Evolutionary conservation across 2,797 vertebrate genomes (phyloP).

Genomic region (Acanthopagrus latus): DNA sequence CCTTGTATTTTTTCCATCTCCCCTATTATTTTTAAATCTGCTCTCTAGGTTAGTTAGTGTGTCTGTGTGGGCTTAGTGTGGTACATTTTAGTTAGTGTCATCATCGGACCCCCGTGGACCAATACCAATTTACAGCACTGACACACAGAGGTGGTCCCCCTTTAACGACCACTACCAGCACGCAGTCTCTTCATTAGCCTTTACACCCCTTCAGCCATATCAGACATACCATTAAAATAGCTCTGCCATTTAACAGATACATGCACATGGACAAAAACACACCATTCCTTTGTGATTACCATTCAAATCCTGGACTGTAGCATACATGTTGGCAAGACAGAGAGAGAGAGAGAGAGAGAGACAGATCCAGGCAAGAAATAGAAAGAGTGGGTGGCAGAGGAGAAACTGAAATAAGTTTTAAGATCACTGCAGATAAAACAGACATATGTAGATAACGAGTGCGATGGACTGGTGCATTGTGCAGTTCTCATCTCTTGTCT

Average conservation of each 20-base stretch:
- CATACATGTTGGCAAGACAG: conserved; percentile 17
- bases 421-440: conserved; percentile 14
- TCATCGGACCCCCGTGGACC: conserved; percentile 41
- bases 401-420: conserved; percentile 9
- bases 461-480: conserved; percentile 29
- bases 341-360: conserved; percentile 2
- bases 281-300: conserved; percentile 51
- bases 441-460: conserved; percentile 39
- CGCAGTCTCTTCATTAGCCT: conserved; percentile 69
- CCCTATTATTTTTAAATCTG: conserved; percentile 22
- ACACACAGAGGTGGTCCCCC: conserved; percentile 57
- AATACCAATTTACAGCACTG: conserved; percentile 40
- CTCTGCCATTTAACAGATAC: conserved; percentile 57
- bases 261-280: conserved; percentile 33
- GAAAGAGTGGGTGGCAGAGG: conserved; percentile 38
- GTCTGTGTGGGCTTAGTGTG: conserved; percentile 4
- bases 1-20: conserved; percentile 21
- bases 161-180: conserved; percentile 56
- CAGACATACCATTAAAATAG: conserved; percentile 61
- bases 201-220: conserved; percentile 54
- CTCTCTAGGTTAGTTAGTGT: conserved; percentile 12
- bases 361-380: conserved; percentile 19
- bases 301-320: conserved; percentile 42
- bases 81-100: conserved; percentile 40
- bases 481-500: conserved; percentile 23